phyloP scores from a whole-genome alignment of 1,140 invertebrate genomes.

The Trinorchestia longiramus region DNA sequence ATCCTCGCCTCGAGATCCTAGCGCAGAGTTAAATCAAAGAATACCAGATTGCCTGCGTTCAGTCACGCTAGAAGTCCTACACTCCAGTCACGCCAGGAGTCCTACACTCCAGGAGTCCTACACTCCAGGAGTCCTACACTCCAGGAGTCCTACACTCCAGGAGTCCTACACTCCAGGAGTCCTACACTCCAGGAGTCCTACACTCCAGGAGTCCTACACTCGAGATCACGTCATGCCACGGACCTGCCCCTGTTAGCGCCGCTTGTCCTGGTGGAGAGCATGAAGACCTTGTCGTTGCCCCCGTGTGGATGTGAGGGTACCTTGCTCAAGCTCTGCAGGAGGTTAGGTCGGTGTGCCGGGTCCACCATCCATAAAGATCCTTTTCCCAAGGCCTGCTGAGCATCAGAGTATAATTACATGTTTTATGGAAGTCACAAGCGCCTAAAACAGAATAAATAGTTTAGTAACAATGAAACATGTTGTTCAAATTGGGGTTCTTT shows the following conservation, averaged over 20 bases:
- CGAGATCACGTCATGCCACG: not conserved
- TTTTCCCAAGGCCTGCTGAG: conserved; percentile 86
- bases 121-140: too few relatives aligned
- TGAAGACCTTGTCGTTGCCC: conserved; percentile 70
- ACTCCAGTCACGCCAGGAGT: too few relatives aligned
- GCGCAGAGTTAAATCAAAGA: too few relatives aligned
- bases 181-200: too few relatives aligned
- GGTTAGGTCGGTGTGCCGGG: conserved; percentile 85
- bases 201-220: not conserved
- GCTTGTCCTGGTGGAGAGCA: conserved; percentile 63
- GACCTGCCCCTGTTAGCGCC: conserved; percentile 25
- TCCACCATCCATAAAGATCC: conserved; percentile 96
- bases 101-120: too few relatives aligned
- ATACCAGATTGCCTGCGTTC: too few relatives aligned
- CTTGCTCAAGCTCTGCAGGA: conserved; percentile 85
- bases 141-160: too few relatives aligned
- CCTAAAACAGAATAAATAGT: not conserved
- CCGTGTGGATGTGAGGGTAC: conserved; percentile 84
- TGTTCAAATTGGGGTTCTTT: not conserved
- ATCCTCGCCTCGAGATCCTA: too few relatives aligned
- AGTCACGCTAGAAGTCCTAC: too few relatives aligned
- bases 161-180: too few relatives aligned
- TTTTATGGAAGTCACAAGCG: not conserved
- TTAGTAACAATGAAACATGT: not conserved
- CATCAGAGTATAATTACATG: not conserved